Evolutionary conservation across 2,888 invertebrate genomes (phyloP), one percentile per base, ranked within the genome.

Genomic region (Ceratothoa steindachneri): DNA sequence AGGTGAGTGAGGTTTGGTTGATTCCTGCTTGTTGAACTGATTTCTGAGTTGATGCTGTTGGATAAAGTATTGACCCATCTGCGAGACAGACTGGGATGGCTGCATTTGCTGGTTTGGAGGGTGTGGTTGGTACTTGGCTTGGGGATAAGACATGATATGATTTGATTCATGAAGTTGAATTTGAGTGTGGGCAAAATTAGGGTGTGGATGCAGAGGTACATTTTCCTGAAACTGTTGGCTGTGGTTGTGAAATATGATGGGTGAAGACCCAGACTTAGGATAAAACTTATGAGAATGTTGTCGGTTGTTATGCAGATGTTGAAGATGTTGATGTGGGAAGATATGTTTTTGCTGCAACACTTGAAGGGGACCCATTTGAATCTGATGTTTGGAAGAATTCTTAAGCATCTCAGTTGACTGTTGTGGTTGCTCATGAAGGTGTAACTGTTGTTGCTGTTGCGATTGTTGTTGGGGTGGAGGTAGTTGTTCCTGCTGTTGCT

Each of bases 401-500:
- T 60, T 55, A 1, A 30, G 30, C 24, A 55, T 55, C 2, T 55
- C 22, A 27, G 41, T 24, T 27, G 41, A 27, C 7, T 52, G 69
- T 0, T 51, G 51, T 9, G 2, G 67, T 51, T 19, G 69, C 15
- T 52, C 22, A 19, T 69, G 69, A 29, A 24, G 24, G 53, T 29
- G n/a, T 55, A 30, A 19, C 55, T 52, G 60, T 60, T 60, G 60
- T 19, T 27, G 27, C 5, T 64, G 70, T 5, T 64, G 70, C 64
- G 22, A 19, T 19, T 69, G 53, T 69, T 51, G 69, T 3, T 69
- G 52, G 4, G 19, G n/a, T 30, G 27, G 69, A 9, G 52, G 53
- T 29, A 53, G 69, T 9, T 53, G 69, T 5, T 69, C 30, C 29
- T 69, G 69, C 9, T 53, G 27, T 19, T 53, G 69, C 9, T 69